phyloP scores from a whole-genome alignment of 2,113 vertebrate species.

The Hippocampus abdominalis region DNA sequence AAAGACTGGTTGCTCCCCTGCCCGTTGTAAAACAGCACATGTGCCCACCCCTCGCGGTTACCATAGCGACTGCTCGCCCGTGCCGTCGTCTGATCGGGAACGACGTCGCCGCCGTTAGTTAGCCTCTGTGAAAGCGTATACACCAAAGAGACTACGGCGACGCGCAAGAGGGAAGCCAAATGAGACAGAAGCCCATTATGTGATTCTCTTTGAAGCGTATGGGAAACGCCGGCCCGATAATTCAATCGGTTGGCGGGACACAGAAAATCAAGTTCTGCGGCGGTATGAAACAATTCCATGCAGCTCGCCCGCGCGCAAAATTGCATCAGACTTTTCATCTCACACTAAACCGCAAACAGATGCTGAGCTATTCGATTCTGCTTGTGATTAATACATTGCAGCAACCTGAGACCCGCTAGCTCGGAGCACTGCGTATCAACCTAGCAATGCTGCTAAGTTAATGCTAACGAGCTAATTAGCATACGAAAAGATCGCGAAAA shows the following conservation, averaged over 20 bases:
- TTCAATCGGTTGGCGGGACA: neutral
- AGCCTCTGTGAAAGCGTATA: neutral
- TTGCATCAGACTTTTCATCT: neutral
- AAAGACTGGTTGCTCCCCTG: neutral
- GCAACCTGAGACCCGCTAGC: too few species aligned
- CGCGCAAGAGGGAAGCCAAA: neutral
- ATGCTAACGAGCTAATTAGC: too few species aligned
- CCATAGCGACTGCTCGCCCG: slow-evolving; percentile 3
- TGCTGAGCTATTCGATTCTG: neutral
- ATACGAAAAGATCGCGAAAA: too few species aligned
- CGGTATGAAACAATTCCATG: neutral
- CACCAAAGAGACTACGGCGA: neutral
- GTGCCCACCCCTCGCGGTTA: neutral
- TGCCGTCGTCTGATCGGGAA: neutral
- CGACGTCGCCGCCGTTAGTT: neutral
- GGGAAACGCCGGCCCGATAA: neutral
- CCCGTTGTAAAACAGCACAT: neutral
- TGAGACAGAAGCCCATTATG: slow-evolving; percentile 6
- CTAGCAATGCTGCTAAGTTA: too few species aligned
- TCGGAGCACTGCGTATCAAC: too few species aligned
- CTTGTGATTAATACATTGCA: neutral
- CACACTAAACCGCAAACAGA: neutral
- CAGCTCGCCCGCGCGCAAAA: neutral
- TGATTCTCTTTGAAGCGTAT: neutral
- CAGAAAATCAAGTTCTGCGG: neutral